Percentiles rank a stretch among this genome's conserved stretches.
Conservation (phyloP, 2,888 invertebrate species). For the Lithophane socia region DNA sequence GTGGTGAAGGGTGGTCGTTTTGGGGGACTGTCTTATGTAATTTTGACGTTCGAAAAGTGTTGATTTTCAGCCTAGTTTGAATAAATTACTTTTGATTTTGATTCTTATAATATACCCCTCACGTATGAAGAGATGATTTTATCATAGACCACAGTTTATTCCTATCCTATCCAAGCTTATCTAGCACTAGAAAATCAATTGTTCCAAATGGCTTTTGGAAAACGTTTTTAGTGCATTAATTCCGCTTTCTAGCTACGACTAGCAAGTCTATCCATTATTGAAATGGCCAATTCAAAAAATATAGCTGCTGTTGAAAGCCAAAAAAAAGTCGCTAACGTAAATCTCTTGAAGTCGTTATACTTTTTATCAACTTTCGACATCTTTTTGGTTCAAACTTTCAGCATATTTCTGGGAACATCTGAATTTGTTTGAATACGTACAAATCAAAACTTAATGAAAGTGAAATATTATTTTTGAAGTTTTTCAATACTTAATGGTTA, state of each 20-base stretch:
- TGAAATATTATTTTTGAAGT: conserved; percentile 20
- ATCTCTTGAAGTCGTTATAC: conserved; percentile 42
- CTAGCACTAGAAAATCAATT: background rate
- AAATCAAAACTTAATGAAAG: conserved; percentile 28
- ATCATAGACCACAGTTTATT: too few species aligned
- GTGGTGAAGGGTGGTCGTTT: too few species aligned
- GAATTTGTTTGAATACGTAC: conserved; percentile 15
- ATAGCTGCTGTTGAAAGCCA: conserved; percentile 31
- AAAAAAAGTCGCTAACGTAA: conserved; percentile 45
- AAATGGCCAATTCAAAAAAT: conserved; percentile 47
- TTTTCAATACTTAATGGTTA: conserved; percentile 24
- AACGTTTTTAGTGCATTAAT: conserved; percentile 28
- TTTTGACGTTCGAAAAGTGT: too few species aligned
- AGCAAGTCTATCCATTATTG: conserved; percentile 24
- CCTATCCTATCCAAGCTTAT: background rate
- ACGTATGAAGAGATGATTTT: too few species aligned
- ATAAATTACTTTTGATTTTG: too few species aligned
- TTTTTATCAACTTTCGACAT: conserved; percentile 26
- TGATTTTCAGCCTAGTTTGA: too few species aligned
- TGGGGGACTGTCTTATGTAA: too few species aligned
- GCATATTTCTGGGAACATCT: conserved; percentile 25
- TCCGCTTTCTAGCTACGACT: background rate
- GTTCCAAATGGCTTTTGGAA: conserved; percentile 17
- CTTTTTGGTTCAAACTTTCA: conserved; percentile 31
- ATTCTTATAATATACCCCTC: too few species aligned